Percentiles rank a stretch among this genome's conserved stretches.
These are phyloP conservation scores for Rhynchotus rufescens DNA, from an alignment of 2,797 vertebrate species.

Conservation along the genomic window DNA sequence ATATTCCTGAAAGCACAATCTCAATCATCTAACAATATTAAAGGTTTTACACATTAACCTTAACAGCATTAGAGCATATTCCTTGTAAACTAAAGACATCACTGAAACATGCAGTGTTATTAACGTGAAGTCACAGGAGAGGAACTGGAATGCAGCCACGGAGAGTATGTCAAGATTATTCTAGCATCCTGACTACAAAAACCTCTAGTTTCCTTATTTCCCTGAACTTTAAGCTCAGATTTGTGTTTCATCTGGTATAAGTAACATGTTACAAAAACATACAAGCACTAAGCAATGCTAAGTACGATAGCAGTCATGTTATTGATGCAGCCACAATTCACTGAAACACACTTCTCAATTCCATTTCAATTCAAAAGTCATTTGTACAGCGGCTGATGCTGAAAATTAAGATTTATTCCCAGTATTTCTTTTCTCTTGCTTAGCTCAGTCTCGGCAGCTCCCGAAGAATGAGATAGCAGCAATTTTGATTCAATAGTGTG, in stretches of 20 bases:
- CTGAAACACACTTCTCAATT: background rate
- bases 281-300: background rate
- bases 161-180: background rate
- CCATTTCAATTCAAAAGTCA: background rate
- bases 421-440: background rate
- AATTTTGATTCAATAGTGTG: background rate
- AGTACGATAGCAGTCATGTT: background rate
- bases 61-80: background rate
- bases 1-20: background rate
- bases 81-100: background rate
- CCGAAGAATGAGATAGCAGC: background rate
- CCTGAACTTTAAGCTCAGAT: background rate
- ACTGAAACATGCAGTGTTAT: background rate
- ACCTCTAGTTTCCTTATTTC: background rate
- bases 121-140: background rate
- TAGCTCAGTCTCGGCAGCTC: background rate
- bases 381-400: background rate
- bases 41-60: background rate
- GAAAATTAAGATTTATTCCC: background rate
- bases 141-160: background rate
- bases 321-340: background rate
- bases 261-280: background rate
- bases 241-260: background rate
- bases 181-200: background rate
- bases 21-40: background rate